Percentiles rank a stretch among this genome's conserved stretches.
These are phyloP conservation scores for Poecilia gillii DNA, from an alignment of 2,797 vertebrate genomes.

Conservation along the genomic window DNA sequence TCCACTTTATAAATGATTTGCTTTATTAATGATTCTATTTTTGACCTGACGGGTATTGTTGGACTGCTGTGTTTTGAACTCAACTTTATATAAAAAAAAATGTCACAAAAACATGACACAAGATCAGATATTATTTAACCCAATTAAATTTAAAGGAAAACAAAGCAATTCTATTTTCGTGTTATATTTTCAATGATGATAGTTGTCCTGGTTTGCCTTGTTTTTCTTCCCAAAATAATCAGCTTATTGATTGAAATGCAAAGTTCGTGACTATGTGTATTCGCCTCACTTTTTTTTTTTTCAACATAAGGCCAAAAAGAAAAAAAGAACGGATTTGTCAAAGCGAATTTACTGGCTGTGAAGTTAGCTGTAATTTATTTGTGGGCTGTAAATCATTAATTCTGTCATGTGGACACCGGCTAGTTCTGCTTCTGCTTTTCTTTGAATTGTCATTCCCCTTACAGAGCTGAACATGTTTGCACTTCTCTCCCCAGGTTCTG, in stretches of 20 bases:
- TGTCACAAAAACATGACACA: not conserved
- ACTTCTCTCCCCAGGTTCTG: slow-evolving; percentile 69
- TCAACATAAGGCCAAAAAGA: not conserved
- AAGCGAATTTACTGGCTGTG: not conserved
- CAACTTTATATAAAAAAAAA: not conserved
- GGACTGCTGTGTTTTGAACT: not conserved
- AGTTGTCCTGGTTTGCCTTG: not conserved
- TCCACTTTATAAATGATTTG: not conserved
- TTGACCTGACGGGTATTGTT: not conserved
- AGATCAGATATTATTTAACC: not conserved
- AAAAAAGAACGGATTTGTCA: not conserved
- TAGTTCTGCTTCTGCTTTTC: not conserved
- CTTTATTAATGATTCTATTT: not conserved
- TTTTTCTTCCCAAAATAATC: not conserved
- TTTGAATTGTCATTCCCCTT: not conserved
- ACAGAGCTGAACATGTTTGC: not conserved
- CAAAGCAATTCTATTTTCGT: not conserved
- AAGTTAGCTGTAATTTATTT: not conserved
- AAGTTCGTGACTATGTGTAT: not conserved
- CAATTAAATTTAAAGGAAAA: not conserved
- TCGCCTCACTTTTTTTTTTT: too few species aligned
- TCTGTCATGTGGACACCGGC: not conserved
- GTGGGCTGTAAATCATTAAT: not conserved
- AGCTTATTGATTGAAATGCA: not conserved
- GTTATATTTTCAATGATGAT: not conserved